These are phyloP conservation scores for Dasyornis broadbenti DNA, from an alignment of 2,113 vertebrate genomes.

Conservation along the genomic window DNA sequence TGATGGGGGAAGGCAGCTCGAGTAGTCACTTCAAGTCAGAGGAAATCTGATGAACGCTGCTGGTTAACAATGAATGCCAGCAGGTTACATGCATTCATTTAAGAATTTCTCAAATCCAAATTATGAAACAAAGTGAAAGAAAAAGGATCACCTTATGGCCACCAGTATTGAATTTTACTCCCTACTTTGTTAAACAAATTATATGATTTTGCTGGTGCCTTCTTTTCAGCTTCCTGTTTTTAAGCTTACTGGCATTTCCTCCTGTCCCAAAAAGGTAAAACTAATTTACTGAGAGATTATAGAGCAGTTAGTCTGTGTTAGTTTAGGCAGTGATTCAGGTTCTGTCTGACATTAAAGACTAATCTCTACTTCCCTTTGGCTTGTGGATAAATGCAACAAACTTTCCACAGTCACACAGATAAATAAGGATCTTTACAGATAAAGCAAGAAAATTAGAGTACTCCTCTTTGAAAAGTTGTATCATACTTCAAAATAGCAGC, in stretches of 20 bases:
- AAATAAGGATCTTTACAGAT: not conserved
- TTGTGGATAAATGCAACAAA: not conserved
- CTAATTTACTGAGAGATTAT: slow-evolving; percentile 4
- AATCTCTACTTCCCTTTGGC: not conserved
- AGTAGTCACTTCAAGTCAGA: not conserved
- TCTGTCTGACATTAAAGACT: not conserved
- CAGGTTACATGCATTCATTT: not conserved
- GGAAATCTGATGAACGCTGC: not conserved
- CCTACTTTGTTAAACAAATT: not conserved
- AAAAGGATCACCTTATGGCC: not conserved
- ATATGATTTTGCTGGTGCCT: not conserved
- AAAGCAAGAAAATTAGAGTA: not conserved
- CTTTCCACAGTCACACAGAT: not conserved
- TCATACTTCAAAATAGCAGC: not conserved
- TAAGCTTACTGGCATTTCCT: not conserved
- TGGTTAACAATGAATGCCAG: not conserved
- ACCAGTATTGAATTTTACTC: not conserved
- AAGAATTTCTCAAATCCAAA: not conserved
- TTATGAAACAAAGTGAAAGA: not conserved
- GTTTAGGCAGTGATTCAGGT: not conserved
- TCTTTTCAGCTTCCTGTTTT: not conserved
- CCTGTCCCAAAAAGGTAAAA: not conserved
- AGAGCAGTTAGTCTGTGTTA: not conserved
- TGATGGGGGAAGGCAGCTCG: not conserved
- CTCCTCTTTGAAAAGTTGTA: not conserved